These are phyloP conservation scores for Connochaetes taurinus DNA, from an alignment of 2,113 vertebrate species.

Conservation along the genomic window DNA sequence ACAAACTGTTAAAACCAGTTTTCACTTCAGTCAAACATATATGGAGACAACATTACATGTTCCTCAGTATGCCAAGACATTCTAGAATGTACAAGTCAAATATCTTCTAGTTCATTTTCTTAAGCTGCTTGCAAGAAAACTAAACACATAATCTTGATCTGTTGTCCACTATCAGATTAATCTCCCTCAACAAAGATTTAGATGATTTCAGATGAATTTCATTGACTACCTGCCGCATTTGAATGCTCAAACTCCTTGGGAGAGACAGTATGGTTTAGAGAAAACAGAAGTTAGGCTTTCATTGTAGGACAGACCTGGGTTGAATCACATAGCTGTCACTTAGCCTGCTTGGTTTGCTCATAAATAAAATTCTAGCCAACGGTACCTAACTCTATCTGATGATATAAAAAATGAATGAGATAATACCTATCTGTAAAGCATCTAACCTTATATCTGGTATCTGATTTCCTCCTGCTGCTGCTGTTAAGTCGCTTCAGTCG, in stretches of 20 bases:
- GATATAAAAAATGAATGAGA: neutral
- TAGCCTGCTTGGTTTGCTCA: neutral
- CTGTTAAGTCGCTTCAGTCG: too few species aligned
- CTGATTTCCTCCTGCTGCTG: neutral
- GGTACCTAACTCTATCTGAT: neutral
- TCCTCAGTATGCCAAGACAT: neutral
- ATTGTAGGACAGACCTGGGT: neutral
- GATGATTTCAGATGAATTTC: neutral
- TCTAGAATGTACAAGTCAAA: neutral
- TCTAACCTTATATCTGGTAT: neutral
- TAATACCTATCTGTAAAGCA: neutral
- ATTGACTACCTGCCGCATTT: neutral
- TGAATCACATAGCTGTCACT: neutral
- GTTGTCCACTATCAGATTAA: neutral
- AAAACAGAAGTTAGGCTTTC: neutral
- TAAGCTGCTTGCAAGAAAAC: constrained; percentile 12
- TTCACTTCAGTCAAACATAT: neutral
- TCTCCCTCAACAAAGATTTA: neutral
- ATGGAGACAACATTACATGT: neutral
- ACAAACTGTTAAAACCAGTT: neutral
- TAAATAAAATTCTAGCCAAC: neutral
- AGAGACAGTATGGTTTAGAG: neutral
- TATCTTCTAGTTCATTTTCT: neutral
- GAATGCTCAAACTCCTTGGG: neutral
- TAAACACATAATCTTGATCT: neutral